A percentile compares a stretch with the other conserved stretches of the same genome.
These are phyloP conservation scores for Menidia menidia DNA, from an alignment of 2,797 vertebrate genomes.

Conservation along the genomic window DNA sequence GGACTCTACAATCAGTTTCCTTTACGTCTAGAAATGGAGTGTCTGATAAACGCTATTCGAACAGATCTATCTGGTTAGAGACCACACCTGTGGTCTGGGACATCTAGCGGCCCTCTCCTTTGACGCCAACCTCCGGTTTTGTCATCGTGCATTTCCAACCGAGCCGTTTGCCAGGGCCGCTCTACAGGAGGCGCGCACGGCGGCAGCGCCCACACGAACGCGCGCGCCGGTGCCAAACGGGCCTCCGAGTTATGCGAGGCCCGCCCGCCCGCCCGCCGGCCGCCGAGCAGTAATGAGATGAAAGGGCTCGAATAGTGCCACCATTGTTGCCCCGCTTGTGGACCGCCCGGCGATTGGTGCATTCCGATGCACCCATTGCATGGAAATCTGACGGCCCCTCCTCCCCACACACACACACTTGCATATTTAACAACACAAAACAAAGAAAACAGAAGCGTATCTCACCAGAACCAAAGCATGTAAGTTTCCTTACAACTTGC, in stretches of 20 bases:
- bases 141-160: constrained; percentile 49
- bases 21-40: neutral
- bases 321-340: constrained; percentile 70
- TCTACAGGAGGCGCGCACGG: constrained; percentile 17
- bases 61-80: constrained; percentile 50
- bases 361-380: constrained; percentile 71
- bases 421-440: constrained; percentile 6
- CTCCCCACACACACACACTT: constrained; percentile 23
- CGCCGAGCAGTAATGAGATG: constrained; percentile 73
- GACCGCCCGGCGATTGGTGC: constrained; percentile 73
- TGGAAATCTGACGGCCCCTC: constrained; percentile 71
- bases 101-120: constrained; percentile 14
- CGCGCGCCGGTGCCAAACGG: constrained; percentile 73
- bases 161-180: constrained; percentile 44
- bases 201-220: constrained; percentile 43
- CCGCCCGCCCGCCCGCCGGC: constrained; percentile 56
- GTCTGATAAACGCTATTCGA: constrained; percentile 3
- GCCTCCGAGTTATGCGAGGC: constrained; percentile 76
- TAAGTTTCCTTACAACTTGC: neutral
- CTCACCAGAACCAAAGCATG: neutral
- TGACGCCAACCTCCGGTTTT: constrained; percentile 48
- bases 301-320: constrained; percentile 75
- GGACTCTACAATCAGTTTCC: too few species aligned
- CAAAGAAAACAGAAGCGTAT: constrained; percentile 38
- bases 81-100: constrained; percentile 22